Evolutionary conservation across 2,113 vertebrate genomes (phyloP), one percentile per base, ranked within the genome.

Genomic region (Andinoacara biseriatus): DNA sequence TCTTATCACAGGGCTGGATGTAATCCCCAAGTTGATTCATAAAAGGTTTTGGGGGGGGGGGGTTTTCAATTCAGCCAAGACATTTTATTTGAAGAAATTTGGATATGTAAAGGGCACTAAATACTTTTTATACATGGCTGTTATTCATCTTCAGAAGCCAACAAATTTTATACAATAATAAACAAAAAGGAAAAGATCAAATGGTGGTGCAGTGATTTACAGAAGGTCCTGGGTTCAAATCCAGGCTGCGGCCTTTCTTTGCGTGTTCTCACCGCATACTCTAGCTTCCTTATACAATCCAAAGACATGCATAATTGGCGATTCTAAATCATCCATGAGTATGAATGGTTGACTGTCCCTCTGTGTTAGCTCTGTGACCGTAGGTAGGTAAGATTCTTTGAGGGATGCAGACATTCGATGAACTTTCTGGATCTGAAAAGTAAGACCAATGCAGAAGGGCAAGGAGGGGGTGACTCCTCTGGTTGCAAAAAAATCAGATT

Each of bases 1-100:
- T 69, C 46, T 78, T 43, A 87, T 83, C 67, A 35, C 76, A 75
- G 13, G 46, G 58, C 58, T 29, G 72, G 62, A 82, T 54, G 29
- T 82, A 76, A 81, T 54, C 22, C 13, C 38, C 38, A 62, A 84
- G 76, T 33, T 29, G 29, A 60, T 81, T 85, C 13, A 29, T 60
- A 26, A 74, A 74, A 60, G 29, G 13, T 49, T 20, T 29, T 15
- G 15, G 22, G 35, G 40, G 22, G 35, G 35, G 31, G 31, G 31
- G 3, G 31, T 5, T 67, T 67, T 29, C 40, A 69, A 67, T 43
- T 17, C 18, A 18, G 46, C 40, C 40, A 69, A 49, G 22, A 69
- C 40, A 29, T 69, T 69, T 69, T 69, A 69, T 29, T 49, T 69
- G 43, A 29, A 69, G 24, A 24, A 69, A 33, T 33, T 7, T 33